Conservation (phyloP, 2,888 invertebrate species). For the Folsomia candida region DNA sequence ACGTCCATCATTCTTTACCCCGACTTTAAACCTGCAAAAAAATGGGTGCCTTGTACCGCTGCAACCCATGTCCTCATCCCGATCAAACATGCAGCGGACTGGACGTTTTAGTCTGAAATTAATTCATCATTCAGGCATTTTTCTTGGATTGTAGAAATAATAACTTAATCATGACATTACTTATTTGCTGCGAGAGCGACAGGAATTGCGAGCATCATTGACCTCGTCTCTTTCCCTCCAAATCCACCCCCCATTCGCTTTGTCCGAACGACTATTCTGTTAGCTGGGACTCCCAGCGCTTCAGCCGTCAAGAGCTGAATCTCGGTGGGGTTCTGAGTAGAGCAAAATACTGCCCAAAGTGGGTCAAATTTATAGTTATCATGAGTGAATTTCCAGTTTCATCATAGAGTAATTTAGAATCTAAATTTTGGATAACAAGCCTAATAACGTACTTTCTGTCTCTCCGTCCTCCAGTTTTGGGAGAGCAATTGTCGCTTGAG, state of each 20-base stretch:
- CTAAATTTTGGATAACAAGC: too few relatives aligned
- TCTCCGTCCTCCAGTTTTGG: slow-evolving; percentile 72
- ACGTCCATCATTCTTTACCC: slow-evolving; percentile 71
- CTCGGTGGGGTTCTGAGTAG: slow-evolving; percentile 68
- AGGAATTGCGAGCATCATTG: slow-evolving; percentile 66
- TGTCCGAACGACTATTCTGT: slow-evolving; percentile 44
- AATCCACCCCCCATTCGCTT: slow-evolving; percentile 85
- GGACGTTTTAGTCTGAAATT: slow-evolving; percentile 67
- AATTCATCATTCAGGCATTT: too few relatives aligned
- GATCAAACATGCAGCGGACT: slow-evolving; percentile 82
- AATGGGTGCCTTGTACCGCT: slow-evolving; percentile 90
- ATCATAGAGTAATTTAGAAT: too few relatives aligned
- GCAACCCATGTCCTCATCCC: slow-evolving; percentile 91
- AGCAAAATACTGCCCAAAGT: too few relatives aligned
- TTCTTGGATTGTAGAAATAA: too few relatives aligned
- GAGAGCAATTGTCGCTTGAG: slow-evolving; percentile 58
- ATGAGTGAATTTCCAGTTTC: too few relatives aligned
- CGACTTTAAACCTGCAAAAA: slow-evolving; percentile 77
- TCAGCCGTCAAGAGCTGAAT: slow-evolving; percentile 37
- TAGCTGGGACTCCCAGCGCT: slow-evolving; percentile 55
- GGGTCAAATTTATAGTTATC: too few relatives aligned
- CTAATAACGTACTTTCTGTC: too few relatives aligned
- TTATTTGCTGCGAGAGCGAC: slow-evolving; percentile 76
- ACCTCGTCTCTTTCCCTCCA: slow-evolving; percentile 88
- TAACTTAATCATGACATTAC: slow-evolving; percentile 52